Conservation (phyloP, 2,113 vertebrate genomes). For the Murina feae region DNA sequence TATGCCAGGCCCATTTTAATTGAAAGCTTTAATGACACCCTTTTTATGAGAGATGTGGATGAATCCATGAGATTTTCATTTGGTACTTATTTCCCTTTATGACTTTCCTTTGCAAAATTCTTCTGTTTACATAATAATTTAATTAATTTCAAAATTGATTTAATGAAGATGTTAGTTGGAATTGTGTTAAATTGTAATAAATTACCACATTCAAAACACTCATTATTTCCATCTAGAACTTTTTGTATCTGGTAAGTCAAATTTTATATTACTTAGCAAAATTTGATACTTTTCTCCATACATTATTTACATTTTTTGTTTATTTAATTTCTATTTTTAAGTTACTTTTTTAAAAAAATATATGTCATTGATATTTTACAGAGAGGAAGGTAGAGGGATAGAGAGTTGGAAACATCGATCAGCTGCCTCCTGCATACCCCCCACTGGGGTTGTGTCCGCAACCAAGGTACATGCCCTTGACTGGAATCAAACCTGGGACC, state of each 20-base stretch:
- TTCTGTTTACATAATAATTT: conserved; percentile 44
- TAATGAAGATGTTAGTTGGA: conserved; percentile 65
- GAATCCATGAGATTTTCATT: conserved; percentile 48
- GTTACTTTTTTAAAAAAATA: background rate
- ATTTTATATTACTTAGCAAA: conserved; percentile 4
- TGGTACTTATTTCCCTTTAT: conserved; percentile 55
- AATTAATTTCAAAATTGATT: conserved; percentile 57
- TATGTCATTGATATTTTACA: too few relatives aligned
- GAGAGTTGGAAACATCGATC: too few relatives aligned
- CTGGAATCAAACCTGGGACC: too few relatives aligned
- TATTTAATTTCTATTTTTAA: background rate
- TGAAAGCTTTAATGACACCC: conserved; percentile 35
- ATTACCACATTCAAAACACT: conserved; percentile 54
- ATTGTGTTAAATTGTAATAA: conserved; percentile 40
- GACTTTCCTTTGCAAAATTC: conserved; percentile 58
- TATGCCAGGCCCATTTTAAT: conserved; percentile 52
- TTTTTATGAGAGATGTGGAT: conserved; percentile 44
- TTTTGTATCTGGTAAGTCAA: conserved; percentile 15
- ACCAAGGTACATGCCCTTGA: too few relatives aligned
- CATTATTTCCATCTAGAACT: conserved; percentile 7
- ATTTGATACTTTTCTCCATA: background rate
- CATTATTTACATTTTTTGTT: conserved; percentile 4
- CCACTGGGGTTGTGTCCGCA: too few relatives aligned
- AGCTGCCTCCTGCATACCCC: too few relatives aligned
- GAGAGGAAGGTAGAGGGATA: too few relatives aligned